These are phyloP conservation scores for Shargacucullia verbasci DNA, from an alignment of 2,888 invertebrate species.

Conservation along the genomic window DNA sequence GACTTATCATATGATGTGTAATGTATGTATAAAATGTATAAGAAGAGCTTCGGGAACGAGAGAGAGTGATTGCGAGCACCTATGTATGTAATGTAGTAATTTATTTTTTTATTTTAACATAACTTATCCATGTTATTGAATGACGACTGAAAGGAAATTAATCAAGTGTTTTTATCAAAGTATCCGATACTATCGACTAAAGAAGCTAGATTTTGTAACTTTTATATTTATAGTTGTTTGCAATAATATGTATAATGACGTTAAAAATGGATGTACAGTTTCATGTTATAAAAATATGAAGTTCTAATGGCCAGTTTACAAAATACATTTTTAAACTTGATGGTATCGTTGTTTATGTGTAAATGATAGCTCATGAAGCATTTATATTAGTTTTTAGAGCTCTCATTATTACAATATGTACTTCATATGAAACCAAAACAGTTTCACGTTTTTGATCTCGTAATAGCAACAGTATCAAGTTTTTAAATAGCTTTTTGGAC, in stretches of 20 bases:
- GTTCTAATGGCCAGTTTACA: slow-evolving; percentile 12
- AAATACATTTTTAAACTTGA: slow-evolving; percentile 30
- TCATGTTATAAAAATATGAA: slow-evolving; percentile 22
- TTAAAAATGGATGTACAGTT: slow-evolving; percentile 51
- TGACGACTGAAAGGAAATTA: slow-evolving; percentile 51
- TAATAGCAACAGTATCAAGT: neutral
- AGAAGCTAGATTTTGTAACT: slow-evolving; percentile 49
- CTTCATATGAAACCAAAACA: slow-evolving; percentile 7
- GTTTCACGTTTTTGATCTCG: slow-evolving; percentile 27
- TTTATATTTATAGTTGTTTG: slow-evolving; percentile 53
- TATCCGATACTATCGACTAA: slow-evolving; percentile 48
- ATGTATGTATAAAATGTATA: slow-evolving; percentile 56
- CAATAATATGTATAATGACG: slow-evolving; percentile 47
- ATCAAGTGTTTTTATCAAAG: slow-evolving; percentile 39
- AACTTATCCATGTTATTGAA: slow-evolving; percentile 42
- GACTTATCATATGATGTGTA: slow-evolving; percentile 48
- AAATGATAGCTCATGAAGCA: slow-evolving; percentile 17
- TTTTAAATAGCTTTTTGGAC: slow-evolving; percentile 22
- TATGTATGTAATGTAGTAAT: slow-evolving; percentile 57
- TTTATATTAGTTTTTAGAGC: slow-evolving; percentile 17
- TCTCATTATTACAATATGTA: slow-evolving; percentile 5
- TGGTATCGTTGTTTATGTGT: slow-evolving; percentile 2
- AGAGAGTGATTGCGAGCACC: slow-evolving; percentile 51
- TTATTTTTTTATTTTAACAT: slow-evolving; percentile 58
- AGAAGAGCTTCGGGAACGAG: slow-evolving; percentile 47